Conservation (phyloP, 2,888 invertebrate genomes). For the Coleophora flavipennella region DNA sequence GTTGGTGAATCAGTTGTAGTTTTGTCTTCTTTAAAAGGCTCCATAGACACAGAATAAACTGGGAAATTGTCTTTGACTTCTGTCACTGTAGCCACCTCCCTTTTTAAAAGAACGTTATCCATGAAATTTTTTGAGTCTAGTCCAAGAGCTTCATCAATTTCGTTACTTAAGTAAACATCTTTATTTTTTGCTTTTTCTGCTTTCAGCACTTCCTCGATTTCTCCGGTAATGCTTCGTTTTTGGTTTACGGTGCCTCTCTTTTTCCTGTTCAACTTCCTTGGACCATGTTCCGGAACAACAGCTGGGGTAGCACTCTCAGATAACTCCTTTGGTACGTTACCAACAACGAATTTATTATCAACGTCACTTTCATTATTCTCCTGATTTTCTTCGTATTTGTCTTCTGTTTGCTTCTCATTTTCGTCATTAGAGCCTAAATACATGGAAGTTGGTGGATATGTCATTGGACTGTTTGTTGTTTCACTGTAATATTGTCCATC, state of each 20-base stretch:
- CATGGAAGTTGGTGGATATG: conserved; percentile 60
- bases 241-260: conserved; percentile 23
- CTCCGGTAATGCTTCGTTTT: conserved; percentile 45
- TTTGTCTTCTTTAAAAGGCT: conserved; percentile 23
- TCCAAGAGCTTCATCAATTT: conserved; percentile 54
- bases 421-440: conserved; percentile 61
- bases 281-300: conserved; percentile 78
- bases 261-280: conserved; percentile 56
- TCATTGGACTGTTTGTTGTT: conserved; percentile 49
- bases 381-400: conserved; percentile 39
- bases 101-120: conserved; percentile 21
- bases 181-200: conserved; percentile 50
- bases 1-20: conserved; percentile 15
- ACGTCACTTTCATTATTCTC: conserved; percentile 28
- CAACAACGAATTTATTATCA: conserved; percentile 76
- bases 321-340: conserved; percentile 75
- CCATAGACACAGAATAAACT: conserved; percentile 36
- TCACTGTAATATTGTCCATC: conserved; percentile 56
- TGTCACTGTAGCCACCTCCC: conserved; percentile 20
- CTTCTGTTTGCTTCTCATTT: conserved; percentile 40
- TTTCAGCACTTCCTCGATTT: conserved; percentile 54
- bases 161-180: conserved; percentile 59
- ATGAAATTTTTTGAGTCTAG: conserved; percentile 28
- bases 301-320: conserved; percentile 68
- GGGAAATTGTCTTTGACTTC: conserved; percentile 36